A percentile compares a stretch with the other conserved stretches of the same genome.
Conservation (phyloP, 2,888 invertebrate species). For the Aleiodes alternator region DNA sequence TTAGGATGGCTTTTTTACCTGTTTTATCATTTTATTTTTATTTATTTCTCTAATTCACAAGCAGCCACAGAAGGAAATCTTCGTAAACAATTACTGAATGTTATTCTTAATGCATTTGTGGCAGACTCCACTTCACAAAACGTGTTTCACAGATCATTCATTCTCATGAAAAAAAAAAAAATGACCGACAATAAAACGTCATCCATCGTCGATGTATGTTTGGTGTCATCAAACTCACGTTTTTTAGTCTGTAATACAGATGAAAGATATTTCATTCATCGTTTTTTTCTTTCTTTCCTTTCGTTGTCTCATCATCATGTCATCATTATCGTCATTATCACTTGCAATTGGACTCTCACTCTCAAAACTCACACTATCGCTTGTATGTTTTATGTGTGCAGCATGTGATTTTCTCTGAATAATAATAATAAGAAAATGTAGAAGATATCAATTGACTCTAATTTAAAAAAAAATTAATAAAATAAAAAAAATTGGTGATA, state of each 20-base stretch:
- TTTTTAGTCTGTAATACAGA: background rate
- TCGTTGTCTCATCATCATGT: constrained; percentile 25
- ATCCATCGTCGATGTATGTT: background rate
- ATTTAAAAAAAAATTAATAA: too few species aligned
- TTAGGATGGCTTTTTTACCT: constrained; percentile 24
- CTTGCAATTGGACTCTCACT: constrained; percentile 33
- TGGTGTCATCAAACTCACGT: background rate
- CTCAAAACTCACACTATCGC: constrained; percentile 33
- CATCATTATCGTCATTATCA: constrained; percentile 35
- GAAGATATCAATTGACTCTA: background rate
- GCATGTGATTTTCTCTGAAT: constrained; percentile 14
- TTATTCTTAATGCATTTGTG: constrained; percentile 22
- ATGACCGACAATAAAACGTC: background rate
- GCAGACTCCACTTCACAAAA: constrained; percentile 1
- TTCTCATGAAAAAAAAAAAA: background rate
- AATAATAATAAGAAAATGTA: background rate
- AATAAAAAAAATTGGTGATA: too few species aligned
- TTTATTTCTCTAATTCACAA: constrained; percentile 14
- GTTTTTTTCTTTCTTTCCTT: background rate
- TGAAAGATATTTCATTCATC: background rate
- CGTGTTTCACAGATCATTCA: background rate
- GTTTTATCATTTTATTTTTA: background rate
- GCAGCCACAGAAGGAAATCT: constrained; percentile 12
- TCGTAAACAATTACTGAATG: constrained; percentile 5
- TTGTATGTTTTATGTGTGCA: constrained; percentile 31